These are phyloP conservation scores for Berghia stephanieae DNA, from an alignment of 1,140 invertebrate species.

Conservation along the genomic window DNA sequence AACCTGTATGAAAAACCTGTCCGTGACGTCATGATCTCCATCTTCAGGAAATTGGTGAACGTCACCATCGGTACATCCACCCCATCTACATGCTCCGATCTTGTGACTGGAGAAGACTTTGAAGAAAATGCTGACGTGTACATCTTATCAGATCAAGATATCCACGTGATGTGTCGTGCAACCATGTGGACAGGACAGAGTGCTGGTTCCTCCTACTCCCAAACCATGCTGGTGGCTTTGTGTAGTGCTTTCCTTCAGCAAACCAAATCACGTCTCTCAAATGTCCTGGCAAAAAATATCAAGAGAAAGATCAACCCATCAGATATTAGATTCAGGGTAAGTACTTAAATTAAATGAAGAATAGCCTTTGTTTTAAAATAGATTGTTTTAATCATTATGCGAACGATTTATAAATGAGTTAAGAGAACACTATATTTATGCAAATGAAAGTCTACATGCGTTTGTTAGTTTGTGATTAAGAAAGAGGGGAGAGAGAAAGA, in stretches of 20 bases:
- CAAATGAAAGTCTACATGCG: too few relatives aligned
- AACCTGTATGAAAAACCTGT: neutral
- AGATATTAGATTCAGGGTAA: constrained; percentile 5
- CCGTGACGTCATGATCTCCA: too few relatives aligned
- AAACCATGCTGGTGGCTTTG: constrained; percentile 1
- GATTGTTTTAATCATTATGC: too few relatives aligned
- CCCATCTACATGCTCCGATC: neutral
- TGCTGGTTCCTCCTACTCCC: neutral
- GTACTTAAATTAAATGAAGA: neutral
- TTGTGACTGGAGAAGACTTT: neutral
- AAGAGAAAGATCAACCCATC: neutral
- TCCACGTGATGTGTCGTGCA: neutral
- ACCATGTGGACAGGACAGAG: neutral
- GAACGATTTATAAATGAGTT: too few relatives aligned
- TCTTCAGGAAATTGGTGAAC: neutral
- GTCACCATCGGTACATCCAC: neutral
- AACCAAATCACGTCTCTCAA: neutral
- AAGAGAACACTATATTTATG: too few relatives aligned
- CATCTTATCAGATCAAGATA: constrained; percentile 17
- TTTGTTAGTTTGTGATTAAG: too few relatives aligned
- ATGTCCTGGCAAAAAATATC: neutral
- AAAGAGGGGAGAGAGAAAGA: too few relatives aligned
- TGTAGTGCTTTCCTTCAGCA: constrained; percentile 22
- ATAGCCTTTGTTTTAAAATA: too few relatives aligned
- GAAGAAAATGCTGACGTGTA: constrained; percentile 11